Evolutionary conservation across 2,113 vertebrate species (phyloP).

Genomic region (Urocolius indicus): DNA sequence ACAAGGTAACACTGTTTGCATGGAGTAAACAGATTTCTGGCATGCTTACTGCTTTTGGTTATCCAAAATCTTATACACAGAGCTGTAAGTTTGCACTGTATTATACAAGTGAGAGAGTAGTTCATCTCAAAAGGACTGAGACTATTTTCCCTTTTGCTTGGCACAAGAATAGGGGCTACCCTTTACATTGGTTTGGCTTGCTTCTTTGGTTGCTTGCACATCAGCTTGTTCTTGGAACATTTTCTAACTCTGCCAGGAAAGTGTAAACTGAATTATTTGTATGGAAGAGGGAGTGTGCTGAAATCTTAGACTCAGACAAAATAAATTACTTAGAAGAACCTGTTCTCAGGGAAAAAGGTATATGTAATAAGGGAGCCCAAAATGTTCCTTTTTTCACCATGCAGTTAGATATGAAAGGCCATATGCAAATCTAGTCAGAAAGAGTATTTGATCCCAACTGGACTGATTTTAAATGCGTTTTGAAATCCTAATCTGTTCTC

Average conservation of each 20-base stretch:
- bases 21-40: conserved; percentile 50
- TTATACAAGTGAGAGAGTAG: neutral
- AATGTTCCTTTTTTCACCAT: neutral
- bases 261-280: neutral
- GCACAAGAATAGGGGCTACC: neutral
- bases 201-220: neutral
- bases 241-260: neutral
- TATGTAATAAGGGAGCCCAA: neutral
- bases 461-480: conserved; percentile 1
- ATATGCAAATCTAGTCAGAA: neutral
- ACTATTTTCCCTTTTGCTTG: neutral
- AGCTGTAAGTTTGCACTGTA: neutral
- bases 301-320: neutral
- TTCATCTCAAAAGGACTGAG: neutral
- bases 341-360: neutral
- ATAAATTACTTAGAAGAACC: neutral
- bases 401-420: neutral
- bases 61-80: neutral
- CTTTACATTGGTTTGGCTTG: neutral
- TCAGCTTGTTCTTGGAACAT: neutral
- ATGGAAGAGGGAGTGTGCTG: neutral
- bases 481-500: neutral
- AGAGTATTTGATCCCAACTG: neutral
- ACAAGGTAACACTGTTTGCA: conserved; percentile 17
- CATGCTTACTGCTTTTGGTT: conserved; percentile 8